Evolutionary conservation across 2,797 vertebrate species (phyloP), one percentile per base, ranked within the genome.

Genomic region (Chaunax sp.): DNA sequence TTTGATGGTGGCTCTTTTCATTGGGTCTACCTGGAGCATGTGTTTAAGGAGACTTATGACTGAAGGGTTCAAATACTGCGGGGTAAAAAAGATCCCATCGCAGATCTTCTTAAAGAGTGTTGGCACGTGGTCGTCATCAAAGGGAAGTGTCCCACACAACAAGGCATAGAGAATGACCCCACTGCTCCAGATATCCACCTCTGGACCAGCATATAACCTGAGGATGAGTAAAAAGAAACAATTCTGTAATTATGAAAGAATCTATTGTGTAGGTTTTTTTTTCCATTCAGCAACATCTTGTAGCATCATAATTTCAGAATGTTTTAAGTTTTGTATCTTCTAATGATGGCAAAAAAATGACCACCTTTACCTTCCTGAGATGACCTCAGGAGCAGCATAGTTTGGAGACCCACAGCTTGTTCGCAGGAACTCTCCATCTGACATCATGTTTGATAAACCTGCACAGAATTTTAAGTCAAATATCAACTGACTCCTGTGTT

Each of bases 381-480:
- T 99, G 78, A 99, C 98, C 93, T 99, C 98, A 61, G 98, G 98
- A 69, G 98, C 98, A 88, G 98, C 98, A 72, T 99, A 99, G 92
- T 99, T 99, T 72, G 98, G 98, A 82, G 98, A 99, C 64, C 98
- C 98, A 78, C 98, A 99, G 86, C 97, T 99, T 46, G 98, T 99
- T 88, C 98, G 94, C 89, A 99, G 91, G 89, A 99, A 99, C 91
- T 99, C 98, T 85, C 98, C 98, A 73, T 99, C 98, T 66, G 97
- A 98, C 98, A 99, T 99, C 97, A 99, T 99, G 92, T 99, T 99
- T 87, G 98, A 99, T 77, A 99, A 94, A 88, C 98, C 98, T 99
- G 90, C 54, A 93, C 56, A 68, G 33, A 22, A 53, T 67, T 52
- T 57, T 52, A 52, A 26, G 18, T 43, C 8, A 35, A 35, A 35